A percentile compares a stretch with the other conserved stretches of the same genome.
Conservation (phyloP, 2,113 vertebrate genomes). For the Maccullochella peelii region DNA sequence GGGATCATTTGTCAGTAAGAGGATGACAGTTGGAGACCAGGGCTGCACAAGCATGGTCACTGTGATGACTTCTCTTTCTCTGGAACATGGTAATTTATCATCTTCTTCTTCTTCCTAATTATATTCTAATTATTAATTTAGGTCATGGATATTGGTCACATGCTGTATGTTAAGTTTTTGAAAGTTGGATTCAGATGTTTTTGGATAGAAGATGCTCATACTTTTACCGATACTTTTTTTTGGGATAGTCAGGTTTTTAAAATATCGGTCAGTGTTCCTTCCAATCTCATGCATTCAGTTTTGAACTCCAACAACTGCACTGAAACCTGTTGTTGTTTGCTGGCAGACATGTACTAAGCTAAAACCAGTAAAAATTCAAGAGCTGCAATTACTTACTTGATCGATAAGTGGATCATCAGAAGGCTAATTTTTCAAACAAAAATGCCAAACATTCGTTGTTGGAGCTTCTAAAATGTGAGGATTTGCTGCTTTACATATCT, state of each 20-base stretch:
- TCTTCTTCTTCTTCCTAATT: no score
- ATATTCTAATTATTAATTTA: neutral
- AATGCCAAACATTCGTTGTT: neutral
- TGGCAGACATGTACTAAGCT: neutral
- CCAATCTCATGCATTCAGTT: neutral
- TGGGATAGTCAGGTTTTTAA: no score
- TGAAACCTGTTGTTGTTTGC: neutral
- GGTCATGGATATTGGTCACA: neutral
- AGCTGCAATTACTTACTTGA: neutral
- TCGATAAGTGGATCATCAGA: no score
- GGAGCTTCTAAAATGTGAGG: neutral
- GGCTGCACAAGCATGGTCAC: neutral
- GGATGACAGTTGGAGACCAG: neutral
- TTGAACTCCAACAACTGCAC: neutral
- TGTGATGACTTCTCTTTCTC: neutral
- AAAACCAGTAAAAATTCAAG: neutral
- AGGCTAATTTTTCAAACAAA: no score
- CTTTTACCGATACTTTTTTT: neutral
- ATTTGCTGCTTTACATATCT: neutral
- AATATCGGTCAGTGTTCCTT: neutral
- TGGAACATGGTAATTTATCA: neutral
- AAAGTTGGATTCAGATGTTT: neutral
- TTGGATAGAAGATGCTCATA: no score
- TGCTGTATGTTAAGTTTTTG: neutral
- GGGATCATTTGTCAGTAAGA: slow-evolving; percentile 17